Conservation (phyloP, 64 coral and sea anemone genomes). For the Actinia tenebrosa region DNA sequence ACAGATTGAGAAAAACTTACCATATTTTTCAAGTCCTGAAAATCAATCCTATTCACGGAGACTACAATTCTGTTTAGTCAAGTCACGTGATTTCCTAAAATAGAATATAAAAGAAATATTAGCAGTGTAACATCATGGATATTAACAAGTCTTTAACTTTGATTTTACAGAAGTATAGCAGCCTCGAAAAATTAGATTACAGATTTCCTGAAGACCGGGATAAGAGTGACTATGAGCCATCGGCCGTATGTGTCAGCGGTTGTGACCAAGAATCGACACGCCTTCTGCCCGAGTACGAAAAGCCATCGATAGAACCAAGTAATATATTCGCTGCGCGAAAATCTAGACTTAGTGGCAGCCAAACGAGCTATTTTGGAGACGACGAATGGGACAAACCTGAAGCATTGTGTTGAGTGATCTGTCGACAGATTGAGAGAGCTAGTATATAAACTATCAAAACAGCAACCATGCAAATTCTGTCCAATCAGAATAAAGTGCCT, state of each 20-base stretch:
- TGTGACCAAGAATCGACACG: neutral
- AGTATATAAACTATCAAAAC: too few relatives aligned
- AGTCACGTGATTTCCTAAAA: neutral
- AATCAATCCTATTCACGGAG: neutral
- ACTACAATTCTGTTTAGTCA: neutral
- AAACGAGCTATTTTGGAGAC: slow-evolving; percentile 7
- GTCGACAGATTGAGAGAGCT: neutral
- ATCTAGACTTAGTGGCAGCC: neutral
- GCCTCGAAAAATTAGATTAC: neutral
- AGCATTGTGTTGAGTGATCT: neutral
- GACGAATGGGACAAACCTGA: neutral
- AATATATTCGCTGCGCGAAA: neutral
- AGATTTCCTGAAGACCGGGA: neutral
- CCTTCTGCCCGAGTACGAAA: neutral
- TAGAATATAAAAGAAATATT: neutral
- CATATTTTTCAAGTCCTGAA: neutral
- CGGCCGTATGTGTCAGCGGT: neutral
- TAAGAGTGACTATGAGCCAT: neutral
- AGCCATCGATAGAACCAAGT: neutral
- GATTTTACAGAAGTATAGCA: neutral
- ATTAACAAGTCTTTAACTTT: neutral
- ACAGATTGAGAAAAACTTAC: neutral
- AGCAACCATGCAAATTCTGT: neutral
- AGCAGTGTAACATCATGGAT: neutral
- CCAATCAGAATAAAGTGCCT: neutral